Evolutionary conservation across 2,113 vertebrate genomes (phyloP).

Genomic region (Phalacrocorax aristotelis): DNA sequence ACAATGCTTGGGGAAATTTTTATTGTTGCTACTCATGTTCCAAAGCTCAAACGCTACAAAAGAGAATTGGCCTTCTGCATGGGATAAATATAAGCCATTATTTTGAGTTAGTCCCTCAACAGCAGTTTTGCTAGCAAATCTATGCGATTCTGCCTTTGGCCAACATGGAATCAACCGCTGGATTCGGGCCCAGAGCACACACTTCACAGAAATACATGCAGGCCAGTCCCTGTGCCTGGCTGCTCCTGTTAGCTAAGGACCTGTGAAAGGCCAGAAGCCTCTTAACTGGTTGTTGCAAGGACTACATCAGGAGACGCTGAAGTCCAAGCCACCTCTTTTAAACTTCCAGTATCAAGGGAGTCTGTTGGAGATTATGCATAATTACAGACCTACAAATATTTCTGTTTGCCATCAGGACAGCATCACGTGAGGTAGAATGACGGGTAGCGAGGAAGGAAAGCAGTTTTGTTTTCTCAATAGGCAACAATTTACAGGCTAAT

Average conservation of each 20-base stretch:
- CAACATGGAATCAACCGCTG: not conserved
- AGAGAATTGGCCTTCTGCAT: not conserved
- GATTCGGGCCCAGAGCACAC: not conserved
- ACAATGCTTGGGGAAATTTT: not conserved
- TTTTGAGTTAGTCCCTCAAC: not conserved
- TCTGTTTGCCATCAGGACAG: not conserved
- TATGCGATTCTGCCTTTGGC: not conserved
- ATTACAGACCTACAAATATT: not conserved
- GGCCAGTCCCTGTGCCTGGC: not conserved
- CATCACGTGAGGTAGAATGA: not conserved
- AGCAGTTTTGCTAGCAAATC: not conserved
- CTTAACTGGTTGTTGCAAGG: not conserved
- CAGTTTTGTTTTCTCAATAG: not conserved
- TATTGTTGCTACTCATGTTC: not conserved
- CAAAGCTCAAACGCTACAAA: not conserved
- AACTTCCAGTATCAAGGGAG: not conserved
- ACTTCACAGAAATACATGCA: rapidly evolving
- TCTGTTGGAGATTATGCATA: not conserved
- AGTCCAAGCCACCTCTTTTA: not conserved
- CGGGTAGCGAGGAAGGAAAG: not conserved
- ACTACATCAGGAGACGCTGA: not conserved
- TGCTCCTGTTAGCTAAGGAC: not conserved
- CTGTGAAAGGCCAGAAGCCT: not conserved
- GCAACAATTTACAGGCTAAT: not conserved
- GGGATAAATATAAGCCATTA: not conserved